These are phyloP conservation scores for Manis pentadactyla DNA, from an alignment of 2,797 vertebrate species.

Conservation along the genomic window DNA sequence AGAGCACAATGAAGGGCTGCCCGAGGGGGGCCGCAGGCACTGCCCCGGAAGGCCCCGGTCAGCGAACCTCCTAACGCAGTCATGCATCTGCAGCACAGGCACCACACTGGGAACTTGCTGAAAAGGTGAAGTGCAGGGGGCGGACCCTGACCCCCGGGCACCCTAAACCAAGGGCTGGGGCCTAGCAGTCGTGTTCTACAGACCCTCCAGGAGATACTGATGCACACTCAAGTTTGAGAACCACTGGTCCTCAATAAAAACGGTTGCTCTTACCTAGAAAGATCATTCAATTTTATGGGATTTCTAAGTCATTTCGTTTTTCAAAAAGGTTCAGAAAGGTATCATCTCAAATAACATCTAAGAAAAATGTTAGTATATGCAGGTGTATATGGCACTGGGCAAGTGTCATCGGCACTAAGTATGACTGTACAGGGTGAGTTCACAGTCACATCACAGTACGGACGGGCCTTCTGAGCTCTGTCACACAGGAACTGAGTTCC, in stretches of 20 bases:
- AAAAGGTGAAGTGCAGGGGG: accelerated
- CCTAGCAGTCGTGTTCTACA: background rate
- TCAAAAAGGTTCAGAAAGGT: background rate
- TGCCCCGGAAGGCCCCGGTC: background rate
- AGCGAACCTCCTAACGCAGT: no score
- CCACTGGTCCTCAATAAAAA: accelerated
- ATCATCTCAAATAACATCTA: no score
- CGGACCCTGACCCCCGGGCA: background rate
- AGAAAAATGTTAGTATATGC: background rate
- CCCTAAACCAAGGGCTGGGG: background rate
- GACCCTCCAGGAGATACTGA: background rate
- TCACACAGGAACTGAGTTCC: accelerated
- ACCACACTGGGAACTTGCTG: background rate
- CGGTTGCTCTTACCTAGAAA: background rate
- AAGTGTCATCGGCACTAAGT: no score
- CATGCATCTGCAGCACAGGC: background rate
- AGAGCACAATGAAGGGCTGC: background rate
- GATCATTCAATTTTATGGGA: background rate
- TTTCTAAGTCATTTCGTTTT: background rate
- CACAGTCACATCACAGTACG: no score
- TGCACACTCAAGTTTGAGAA: accelerated
- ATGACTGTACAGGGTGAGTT: no score
- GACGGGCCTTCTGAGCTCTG: accelerated
- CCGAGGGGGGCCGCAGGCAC: background rate
- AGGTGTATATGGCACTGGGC: no score